Evolutionary conservation across 2,113 vertebrate species (phyloP), one percentile per base, ranked within the genome.

Genomic region (Ovibos moschatus): DNA sequence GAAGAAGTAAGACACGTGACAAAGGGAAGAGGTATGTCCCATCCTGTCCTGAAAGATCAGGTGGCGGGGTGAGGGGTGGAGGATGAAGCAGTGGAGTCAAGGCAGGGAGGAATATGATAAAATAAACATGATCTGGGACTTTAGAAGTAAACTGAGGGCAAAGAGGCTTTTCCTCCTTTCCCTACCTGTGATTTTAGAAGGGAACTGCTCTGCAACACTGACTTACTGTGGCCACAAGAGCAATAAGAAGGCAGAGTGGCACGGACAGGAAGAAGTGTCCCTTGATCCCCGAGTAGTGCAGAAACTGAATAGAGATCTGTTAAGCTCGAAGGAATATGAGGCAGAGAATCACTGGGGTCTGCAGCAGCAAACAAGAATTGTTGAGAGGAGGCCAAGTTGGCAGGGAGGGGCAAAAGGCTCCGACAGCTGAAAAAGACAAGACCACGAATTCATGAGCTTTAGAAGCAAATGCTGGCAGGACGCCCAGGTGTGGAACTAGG

Each of bases 391-490:
- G 62, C 27, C 83, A 78, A 51, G n/a, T 1, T 50, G 62, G 50
- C 28, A 95, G 53, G 45, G 50, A 89, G 57, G 55, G 57, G n/a
- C 27, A 91, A 30, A 50, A 55, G n/a, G 25, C n/a, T 45, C 36
- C 33, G 33, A 89, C 7, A 83, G 45, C 74, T 79, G 71, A 86
- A 47, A 92, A 55, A 79, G 57, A 84, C 67, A 85, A 82, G 90
- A 62, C 28, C 60, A 85, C 4, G 4, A 53, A 88, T 91, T 85
- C 57, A 94, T 84, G n/a, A 60, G 67, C 40, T 58, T 93, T 58
- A 89, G 79, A 97, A 89, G 67, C 57, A 92, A 71, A 95, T 85
- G 60, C 67, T 85, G 86, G 90, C 67, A 71, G 58, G 92, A 89
- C 16, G 55, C 78, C 84, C 50, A 67, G n/a, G 47, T n/a, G 64